A percentile compares a stretch with the other conserved stretches of the same genome.
These are phyloP conservation scores for Boulengerochromis microlepis DNA, from an alignment of 2,113 vertebrate species.

Conservation along the genomic window DNA sequence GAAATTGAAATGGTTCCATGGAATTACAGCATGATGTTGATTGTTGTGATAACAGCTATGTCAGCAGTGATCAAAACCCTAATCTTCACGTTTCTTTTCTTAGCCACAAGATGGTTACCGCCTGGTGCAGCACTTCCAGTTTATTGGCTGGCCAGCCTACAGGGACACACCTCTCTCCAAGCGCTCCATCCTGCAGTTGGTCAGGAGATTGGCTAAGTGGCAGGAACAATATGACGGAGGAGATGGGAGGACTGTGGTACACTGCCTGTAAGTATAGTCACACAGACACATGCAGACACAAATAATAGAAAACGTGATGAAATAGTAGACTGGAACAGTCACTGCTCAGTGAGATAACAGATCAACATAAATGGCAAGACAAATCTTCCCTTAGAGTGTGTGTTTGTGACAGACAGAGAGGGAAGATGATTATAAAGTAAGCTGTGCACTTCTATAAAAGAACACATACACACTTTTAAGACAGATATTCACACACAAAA, in stretches of 20 bases:
- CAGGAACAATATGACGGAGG: constrained; percentile 94
- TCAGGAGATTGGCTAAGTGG: constrained; percentile 90
- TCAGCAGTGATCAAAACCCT: not conserved
- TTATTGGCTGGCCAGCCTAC: constrained; percentile 97
- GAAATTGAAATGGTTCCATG: not conserved
- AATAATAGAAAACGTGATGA: not conserved
- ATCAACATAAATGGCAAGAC: not conserved
- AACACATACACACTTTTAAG: not conserved
- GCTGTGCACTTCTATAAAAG: not conserved
- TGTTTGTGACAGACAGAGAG: not conserved
- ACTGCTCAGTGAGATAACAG: not conserved
- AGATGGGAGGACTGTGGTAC: constrained; percentile 91
- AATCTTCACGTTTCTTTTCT: not conserved
- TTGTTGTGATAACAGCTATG: not conserved
- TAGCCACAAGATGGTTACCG: constrained; percentile 96
- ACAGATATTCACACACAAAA: not conserved
- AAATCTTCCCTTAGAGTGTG: not conserved
- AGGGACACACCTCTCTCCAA: constrained; percentile 93
- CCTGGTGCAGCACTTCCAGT: constrained; percentile 96
- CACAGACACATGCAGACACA: not conserved
- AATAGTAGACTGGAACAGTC: not conserved
- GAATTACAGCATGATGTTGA: not conserved
- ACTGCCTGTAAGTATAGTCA: constrained; percentile 86
- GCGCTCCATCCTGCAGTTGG: constrained; percentile 90
- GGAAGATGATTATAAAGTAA: not conserved